These are phyloP conservation scores for Apodemus agrarius DNA, from an alignment of 2,797 vertebrate genomes.

Conservation along the genomic window DNA sequence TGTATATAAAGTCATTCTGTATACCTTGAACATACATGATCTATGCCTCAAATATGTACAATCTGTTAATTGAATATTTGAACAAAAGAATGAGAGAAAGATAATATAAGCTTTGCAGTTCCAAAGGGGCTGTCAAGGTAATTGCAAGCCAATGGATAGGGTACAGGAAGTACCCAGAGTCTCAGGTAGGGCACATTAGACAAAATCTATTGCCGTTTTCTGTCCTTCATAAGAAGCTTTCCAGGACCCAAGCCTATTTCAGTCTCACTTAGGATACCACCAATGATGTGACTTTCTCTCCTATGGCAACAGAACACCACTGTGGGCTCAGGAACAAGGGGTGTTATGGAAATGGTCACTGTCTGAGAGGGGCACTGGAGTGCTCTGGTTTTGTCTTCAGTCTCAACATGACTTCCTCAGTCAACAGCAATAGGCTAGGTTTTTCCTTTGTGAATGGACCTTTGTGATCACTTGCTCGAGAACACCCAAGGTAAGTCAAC, in stretches of 20 bases:
- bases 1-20: background rate
- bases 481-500: background rate
- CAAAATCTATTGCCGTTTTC: slow-evolving; percentile 8
- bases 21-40: background rate
- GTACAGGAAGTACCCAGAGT: background rate
- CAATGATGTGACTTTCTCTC: background rate
- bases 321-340: background rate
- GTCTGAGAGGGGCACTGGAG: background rate
- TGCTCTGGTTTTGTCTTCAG: too few relatives aligned
- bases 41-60: background rate
- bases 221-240: background rate
- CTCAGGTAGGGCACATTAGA: background rate
- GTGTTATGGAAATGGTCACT: background rate
- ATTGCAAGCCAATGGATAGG: background rate
- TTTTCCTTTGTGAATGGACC: background rate
- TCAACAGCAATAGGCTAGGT: background rate
- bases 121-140: background rate
- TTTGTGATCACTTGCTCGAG: background rate
- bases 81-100: background rate
- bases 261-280: background rate
- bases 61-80: background rate
- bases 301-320: background rate
- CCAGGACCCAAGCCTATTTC: background rate
- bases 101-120: background rate
- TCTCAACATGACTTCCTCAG: background rate